Evolutionary conservation across 2,797 vertebrate genomes (phyloP).

Genomic region (Podarcis lilfordi): DNA sequence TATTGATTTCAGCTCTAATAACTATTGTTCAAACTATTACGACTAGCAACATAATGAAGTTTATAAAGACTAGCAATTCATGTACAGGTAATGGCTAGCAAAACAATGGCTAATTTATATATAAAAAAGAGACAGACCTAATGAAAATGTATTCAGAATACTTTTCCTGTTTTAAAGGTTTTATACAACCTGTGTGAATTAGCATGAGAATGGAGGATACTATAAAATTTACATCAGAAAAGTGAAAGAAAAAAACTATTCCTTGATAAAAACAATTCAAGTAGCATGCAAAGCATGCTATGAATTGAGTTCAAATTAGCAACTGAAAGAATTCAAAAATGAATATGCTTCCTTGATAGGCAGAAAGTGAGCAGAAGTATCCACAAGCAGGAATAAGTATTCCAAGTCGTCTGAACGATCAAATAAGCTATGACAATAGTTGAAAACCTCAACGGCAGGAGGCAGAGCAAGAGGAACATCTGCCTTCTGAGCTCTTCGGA

Average conservation of each 20-base stretch:
- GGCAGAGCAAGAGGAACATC: not conserved
- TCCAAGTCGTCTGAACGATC: not conserved
- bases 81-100: not conserved
- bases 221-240: not conserved
- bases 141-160: not conserved
- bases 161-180: not conserved
- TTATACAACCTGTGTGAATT: not conserved
- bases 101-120: not conserved
- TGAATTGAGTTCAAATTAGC: not conserved
- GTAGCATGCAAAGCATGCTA: not conserved
- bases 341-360: not conserved
- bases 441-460: not conserved
- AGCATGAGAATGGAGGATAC: not conserved
- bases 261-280: not conserved
- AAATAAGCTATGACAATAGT: not conserved
- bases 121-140: not conserved
- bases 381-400: not conserved
- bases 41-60: not conserved
- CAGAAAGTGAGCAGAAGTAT: not conserved
- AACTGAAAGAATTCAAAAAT: not conserved
- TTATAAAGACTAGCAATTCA: not conserved
- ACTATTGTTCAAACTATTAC: not conserved
- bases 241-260: not conserved
- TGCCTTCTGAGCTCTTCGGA: not conserved
- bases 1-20: conserved; percentile 37